Conservation (phyloP, 2,888 invertebrate genomes). For the Geotrupes spiniger region DNA sequence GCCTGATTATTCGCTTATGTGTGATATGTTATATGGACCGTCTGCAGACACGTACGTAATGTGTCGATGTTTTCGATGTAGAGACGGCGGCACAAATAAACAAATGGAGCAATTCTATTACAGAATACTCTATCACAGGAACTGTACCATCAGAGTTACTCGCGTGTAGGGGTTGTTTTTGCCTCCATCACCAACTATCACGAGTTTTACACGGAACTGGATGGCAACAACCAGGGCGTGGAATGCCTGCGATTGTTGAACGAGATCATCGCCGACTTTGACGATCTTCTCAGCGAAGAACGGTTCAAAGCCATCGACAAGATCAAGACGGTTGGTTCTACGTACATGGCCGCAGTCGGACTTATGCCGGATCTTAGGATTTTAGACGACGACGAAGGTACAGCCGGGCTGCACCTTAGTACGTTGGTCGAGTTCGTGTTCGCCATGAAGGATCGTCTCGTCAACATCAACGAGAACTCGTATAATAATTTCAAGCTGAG, state of each 20-base stretch:
- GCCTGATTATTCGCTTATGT: too few species aligned
- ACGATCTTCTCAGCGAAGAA: slow-evolving; percentile 84
- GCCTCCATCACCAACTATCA: slow-evolving; percentile 92
- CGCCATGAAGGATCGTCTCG: slow-evolving; percentile 80
- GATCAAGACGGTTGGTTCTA: slow-evolving; percentile 90
- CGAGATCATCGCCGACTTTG: slow-evolving; percentile 92
- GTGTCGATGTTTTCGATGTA: slow-evolving; percentile 14
- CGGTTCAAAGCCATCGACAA: slow-evolving; percentile 86
- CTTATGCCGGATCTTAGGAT: slow-evolving; percentile 78
- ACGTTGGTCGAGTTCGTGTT: slow-evolving; percentile 88
- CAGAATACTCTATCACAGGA: slow-evolving; percentile 70
- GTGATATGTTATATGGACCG: neutral
- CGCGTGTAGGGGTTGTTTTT: slow-evolving; percentile 86
- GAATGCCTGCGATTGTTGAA: slow-evolving; percentile 85
- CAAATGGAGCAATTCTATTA: slow-evolving; percentile 35
- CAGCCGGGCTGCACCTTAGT: slow-evolving; percentile 67
- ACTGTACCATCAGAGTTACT: slow-evolving; percentile 90
- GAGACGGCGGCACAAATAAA: slow-evolving; percentile 21
- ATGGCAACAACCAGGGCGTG: slow-evolving; percentile 88
- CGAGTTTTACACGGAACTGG: slow-evolving; percentile 90
- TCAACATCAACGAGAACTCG: slow-evolving; percentile 87
- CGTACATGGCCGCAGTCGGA: slow-evolving; percentile 92
- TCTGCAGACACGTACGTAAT: neutral
- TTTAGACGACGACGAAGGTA: slow-evolving; percentile 64
- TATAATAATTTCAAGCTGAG: slow-evolving; percentile 89